phyloP scores from a whole-genome alignment of 2,888 invertebrate genomes.

The Clunio marinus region DNA sequence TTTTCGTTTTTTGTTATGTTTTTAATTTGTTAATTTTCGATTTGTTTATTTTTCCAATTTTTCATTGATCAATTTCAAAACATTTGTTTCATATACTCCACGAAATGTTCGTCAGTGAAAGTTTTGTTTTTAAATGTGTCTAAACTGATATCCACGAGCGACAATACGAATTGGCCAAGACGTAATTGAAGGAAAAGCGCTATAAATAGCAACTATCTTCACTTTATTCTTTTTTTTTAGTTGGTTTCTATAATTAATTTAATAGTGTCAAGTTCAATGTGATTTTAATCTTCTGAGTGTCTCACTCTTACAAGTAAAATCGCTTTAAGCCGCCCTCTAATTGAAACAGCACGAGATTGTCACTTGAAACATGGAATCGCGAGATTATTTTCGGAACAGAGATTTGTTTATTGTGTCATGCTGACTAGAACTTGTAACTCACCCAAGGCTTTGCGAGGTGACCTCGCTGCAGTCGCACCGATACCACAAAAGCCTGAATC shows the following conservation, averaged over 20 bases:
- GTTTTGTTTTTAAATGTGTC: neutral
- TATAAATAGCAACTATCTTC: neutral
- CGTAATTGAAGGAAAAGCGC: neutral
- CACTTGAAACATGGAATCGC: neutral
- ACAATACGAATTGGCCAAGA: neutral
- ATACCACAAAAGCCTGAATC: constrained; percentile 80
- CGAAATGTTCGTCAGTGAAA: neutral
- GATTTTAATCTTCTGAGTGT: constrained; percentile 5
- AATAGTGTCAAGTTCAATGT: constrained; percentile 35
- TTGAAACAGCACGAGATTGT: neutral
- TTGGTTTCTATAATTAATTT: constrained; percentile 9
- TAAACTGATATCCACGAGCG: neutral
- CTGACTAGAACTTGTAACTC: constrained; percentile 42
- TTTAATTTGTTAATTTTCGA: too few species aligned
- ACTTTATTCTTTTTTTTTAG: neutral
- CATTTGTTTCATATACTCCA: too few species aligned
- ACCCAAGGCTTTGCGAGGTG: constrained; percentile 59
- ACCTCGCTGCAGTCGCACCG: constrained; percentile 62
- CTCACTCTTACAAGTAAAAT: neutral
- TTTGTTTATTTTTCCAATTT: too few species aligned
- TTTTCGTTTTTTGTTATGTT: too few species aligned
- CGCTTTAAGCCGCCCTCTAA: neutral
- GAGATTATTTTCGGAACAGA: neutral
- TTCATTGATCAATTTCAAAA: too few species aligned
- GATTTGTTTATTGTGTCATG: neutral